Conservation (phyloP, 92 coral and sea anemone genomes). For the Anthopleura xanthogrammica region DNA sequence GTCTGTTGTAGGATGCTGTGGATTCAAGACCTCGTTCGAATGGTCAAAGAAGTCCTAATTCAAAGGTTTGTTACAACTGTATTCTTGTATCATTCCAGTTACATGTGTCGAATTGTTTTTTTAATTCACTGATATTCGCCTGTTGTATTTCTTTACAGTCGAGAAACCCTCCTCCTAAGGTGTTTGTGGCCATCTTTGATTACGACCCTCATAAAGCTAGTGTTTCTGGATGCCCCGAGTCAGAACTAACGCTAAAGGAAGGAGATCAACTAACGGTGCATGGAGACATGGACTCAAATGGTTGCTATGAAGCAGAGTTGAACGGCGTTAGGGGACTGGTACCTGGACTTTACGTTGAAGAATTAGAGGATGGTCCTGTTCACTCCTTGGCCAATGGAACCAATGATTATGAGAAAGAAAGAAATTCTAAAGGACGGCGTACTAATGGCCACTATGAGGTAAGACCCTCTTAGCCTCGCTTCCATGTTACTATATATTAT, state of each 20-base stretch:
- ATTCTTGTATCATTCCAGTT: not conserved
- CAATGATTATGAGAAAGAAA: conserved; percentile 15
- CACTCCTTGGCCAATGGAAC: conserved; percentile 45
- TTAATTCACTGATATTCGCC: not conserved
- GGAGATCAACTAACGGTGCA: conserved; percentile 71
- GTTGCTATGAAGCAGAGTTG: conserved; percentile 80
- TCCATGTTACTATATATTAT: not conserved
- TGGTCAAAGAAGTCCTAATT: not conserved
- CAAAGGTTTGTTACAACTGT: not conserved
- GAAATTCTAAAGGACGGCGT: conserved; percentile 1
- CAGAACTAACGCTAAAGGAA: conserved; percentile 67
- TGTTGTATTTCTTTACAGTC: not conserved
- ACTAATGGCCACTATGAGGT: conserved; percentile 22
- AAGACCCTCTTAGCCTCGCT: not conserved
- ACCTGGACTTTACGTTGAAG: conserved; percentile 84
- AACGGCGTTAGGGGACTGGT: conserved; percentile 88
- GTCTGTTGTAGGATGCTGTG: not conserved
- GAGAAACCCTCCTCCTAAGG: conserved; percentile 37
- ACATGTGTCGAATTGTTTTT: not conserved
- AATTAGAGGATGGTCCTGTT: conserved; percentile 54
- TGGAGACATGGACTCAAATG: conserved; percentile 83
- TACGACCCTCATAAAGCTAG: conserved; percentile 78
- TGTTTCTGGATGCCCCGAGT: conserved; percentile 75
- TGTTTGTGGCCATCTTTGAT: conserved; percentile 74
- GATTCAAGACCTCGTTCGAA: not conserved